A percentile compares a stretch with the other conserved stretches of the same genome.
phyloP scores from a whole-genome alignment of 2,113 vertebrate species.

The Poecile atricapillus region DNA sequence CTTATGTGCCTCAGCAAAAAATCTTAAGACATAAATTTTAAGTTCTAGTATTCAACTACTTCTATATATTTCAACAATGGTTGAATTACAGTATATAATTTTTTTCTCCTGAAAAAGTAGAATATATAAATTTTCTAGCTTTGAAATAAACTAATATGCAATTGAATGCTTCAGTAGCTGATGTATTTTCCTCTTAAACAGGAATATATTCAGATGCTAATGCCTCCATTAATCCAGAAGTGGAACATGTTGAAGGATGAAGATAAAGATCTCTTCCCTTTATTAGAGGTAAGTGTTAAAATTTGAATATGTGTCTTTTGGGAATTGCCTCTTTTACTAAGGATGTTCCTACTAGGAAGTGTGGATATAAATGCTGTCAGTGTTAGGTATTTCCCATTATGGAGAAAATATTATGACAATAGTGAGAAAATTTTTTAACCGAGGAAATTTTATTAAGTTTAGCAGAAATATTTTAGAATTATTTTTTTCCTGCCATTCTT shows the following conservation, averaged over 20 bases:
- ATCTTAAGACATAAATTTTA: background rate
- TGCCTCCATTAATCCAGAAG: slow-evolving; percentile 95
- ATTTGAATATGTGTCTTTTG: background rate
- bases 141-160: background rate
- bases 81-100: background rate
- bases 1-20: background rate
- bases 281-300: slow-evolving; percentile 83
- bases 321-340: background rate
- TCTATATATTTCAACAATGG: background rate
- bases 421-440: background rate
- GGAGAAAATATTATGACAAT: background rate
- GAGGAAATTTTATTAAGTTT: background rate
- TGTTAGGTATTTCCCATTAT: background rate
- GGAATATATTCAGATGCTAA: slow-evolving; percentile 98
- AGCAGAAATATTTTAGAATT: background rate
- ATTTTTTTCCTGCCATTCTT: background rate
- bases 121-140: background rate
- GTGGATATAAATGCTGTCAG: background rate
- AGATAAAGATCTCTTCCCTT: slow-evolving; percentile 96
- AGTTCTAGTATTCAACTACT: background rate
- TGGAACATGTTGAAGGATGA: slow-evolving; percentile 97
- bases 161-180: background rate
- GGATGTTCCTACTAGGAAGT: background rate
- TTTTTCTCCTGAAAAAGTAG: background rate
- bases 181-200: slow-evolving; percentile 59